Conservation (phyloP, 2,888 invertebrate genomes). For the Hyposoter didymator region DNA sequence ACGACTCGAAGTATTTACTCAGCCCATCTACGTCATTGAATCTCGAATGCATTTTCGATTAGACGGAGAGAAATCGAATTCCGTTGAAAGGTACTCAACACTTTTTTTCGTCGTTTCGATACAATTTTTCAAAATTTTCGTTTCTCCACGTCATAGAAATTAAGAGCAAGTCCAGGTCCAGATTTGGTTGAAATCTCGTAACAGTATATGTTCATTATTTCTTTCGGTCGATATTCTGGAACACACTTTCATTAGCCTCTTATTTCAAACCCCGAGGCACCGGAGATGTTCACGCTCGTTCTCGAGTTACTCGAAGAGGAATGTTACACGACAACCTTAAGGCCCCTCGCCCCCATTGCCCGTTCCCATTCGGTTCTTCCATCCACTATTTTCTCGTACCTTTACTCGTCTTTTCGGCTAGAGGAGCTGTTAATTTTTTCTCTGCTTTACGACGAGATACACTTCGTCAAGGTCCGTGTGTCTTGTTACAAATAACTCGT, state of each 20-base stretch:
- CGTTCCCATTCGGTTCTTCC: constrained; percentile 6
- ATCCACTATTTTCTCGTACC: constrained; percentile 18
- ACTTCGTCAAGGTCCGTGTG: constrained; percentile 27
- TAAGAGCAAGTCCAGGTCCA: background rate
- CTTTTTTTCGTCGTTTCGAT: background rate
- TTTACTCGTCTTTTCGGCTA: constrained; percentile 43
- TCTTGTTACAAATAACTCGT: constrained; percentile 54
- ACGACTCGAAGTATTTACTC: background rate
- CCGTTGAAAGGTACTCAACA: background rate
- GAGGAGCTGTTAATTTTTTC: constrained; percentile 49
- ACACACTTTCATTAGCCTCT: background rate
- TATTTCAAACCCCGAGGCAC: constrained; percentile 61
- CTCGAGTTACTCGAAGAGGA: constrained; percentile 69
- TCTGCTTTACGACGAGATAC: constrained; percentile 27
- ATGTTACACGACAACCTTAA: constrained; percentile 55
- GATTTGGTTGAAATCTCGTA: background rate
- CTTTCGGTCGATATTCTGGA: background rate
- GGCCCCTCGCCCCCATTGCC: constrained; percentile 23
- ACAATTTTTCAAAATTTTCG: no score
- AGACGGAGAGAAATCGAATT: background rate
- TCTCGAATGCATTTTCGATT: background rate
- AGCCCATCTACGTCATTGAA: background rate
- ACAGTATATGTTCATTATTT: constrained; percentile 1
- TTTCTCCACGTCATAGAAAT: background rate
- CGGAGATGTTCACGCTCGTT: constrained; percentile 69